These are phyloP conservation scores for Myotis yumanensis DNA, from an alignment of 2,113 vertebrate genomes.

Conservation along the genomic window DNA sequence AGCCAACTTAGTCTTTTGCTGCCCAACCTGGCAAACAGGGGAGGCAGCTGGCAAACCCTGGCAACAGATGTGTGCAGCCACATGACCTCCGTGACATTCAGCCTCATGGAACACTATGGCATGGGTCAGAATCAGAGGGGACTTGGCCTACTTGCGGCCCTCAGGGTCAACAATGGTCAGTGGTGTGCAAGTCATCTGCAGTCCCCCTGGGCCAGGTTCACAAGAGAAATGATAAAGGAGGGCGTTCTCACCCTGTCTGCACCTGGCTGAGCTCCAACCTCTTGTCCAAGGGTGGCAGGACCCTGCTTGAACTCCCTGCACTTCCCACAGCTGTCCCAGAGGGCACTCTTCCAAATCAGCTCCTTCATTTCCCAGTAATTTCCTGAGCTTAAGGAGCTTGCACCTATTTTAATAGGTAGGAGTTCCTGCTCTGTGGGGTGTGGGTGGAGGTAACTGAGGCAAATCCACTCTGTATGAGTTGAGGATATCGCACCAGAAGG, in stretches of 20 bases:
- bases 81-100: not conserved
- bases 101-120: not conserved
- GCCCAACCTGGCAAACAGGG: not conserved
- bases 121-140: not conserved
- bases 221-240: not conserved
- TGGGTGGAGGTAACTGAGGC: not conserved
- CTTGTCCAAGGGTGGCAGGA: not conserved
- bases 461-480: not conserved
- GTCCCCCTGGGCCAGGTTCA: not conserved
- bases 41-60: not conserved
- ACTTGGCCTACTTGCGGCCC: not conserved
- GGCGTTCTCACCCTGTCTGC: not conserved
- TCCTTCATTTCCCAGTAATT: not conserved
- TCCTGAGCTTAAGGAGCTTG: not conserved
- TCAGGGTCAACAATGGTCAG: not conserved
- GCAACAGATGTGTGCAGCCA: not conserved
- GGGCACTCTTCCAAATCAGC: not conserved
- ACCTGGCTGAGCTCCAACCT: not conserved
- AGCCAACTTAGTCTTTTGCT: not conserved
- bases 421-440: not conserved
- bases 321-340: not conserved
- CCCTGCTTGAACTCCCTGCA: fast-evolving
- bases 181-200: not conserved
- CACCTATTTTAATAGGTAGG: not conserved
- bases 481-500: not conserved